phyloP scores from a whole-genome alignment of 2,888 invertebrate genomes.

The Chrysomela aeneicollis region DNA sequence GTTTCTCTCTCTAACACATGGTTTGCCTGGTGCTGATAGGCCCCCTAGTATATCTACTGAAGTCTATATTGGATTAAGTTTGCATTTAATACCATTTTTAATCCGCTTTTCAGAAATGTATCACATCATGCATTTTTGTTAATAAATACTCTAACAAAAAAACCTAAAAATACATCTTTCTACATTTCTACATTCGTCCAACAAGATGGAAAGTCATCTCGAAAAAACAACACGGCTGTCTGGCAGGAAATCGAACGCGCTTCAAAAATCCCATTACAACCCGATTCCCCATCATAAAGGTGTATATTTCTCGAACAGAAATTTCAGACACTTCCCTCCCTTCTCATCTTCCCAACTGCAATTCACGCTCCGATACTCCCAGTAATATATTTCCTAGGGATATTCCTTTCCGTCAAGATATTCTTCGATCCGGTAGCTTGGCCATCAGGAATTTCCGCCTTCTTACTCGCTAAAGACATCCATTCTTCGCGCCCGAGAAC shows the following conservation, averaged over 20 bases:
- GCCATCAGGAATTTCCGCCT: conserved; percentile 8
- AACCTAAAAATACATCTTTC: no score
- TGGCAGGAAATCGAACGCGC: neutral
- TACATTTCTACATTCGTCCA: neutral
- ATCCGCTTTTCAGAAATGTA: no score
- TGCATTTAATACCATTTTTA: no score
- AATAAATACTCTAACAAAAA: no score
- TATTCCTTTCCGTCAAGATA: conserved; percentile 20
- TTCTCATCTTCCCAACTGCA: neutral
- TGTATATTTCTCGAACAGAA: neutral
- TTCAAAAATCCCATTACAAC: neutral
- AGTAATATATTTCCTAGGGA: conserved; percentile 17
- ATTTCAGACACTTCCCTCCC: neutral
- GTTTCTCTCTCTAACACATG: no score
- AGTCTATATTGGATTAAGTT: no score
- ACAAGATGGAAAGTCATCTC: neutral
- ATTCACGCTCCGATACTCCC: conserved; percentile 15
- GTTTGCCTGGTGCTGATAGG: no score
- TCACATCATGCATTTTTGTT: no score
- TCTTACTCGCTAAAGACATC: conserved; percentile 15
- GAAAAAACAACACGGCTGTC: no score
- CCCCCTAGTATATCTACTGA: no score
- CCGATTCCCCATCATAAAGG: neutral
- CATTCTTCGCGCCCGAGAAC: conserved; percentile 2
- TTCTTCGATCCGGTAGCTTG: neutral